Evolutionary conservation across 2,113 vertebrate genomes (phyloP).

Genomic region (Sitta europaea): DNA sequence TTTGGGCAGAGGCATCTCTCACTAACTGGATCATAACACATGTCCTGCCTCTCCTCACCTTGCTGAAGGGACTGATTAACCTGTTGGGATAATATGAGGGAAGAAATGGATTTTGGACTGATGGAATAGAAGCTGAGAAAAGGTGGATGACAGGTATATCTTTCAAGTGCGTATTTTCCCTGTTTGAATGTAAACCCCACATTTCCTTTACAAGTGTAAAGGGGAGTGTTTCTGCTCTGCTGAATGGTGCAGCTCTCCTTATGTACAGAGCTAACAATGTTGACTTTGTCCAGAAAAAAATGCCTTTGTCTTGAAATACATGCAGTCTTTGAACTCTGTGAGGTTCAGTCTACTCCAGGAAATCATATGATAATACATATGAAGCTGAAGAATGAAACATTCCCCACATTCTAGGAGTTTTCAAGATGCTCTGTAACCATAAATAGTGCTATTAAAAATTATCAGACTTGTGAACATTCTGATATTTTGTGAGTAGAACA

Average conservation of each 20-base stretch:
- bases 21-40: too few species aligned
- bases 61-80: neutral
- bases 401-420: neutral
- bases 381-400: neutral
- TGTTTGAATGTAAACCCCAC: neutral
- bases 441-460: neutral
- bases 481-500: neutral
- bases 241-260: neutral
- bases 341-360: neutral
- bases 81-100: neutral
- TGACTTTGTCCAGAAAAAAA: neutral
- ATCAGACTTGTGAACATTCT: neutral
- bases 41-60: neutral
- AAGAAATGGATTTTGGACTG: neutral
- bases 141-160: neutral
- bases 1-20: too few species aligned
- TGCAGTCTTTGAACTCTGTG: neutral
- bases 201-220: neutral
- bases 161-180: neutral
- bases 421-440: neutral
- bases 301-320: neutral
- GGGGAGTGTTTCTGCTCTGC: neutral
- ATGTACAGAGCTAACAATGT: neutral
- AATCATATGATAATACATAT: neutral
- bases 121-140: neutral